These are phyloP conservation scores for Eptesicus fuscus DNA, from an alignment of 2,113 vertebrate species.

Conservation along the genomic window DNA sequence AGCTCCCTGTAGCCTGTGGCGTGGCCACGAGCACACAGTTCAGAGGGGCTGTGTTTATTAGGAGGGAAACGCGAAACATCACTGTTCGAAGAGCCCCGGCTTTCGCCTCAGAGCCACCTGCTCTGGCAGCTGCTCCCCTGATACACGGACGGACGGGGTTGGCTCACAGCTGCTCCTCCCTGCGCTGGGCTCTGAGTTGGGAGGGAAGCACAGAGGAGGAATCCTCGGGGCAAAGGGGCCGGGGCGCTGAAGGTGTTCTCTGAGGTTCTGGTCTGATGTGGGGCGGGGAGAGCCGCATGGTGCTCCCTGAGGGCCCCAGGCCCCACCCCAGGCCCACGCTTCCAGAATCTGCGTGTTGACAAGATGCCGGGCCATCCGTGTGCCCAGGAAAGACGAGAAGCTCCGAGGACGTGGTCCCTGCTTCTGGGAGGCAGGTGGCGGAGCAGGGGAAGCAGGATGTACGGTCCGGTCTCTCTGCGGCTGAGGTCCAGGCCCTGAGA, in stretches of 20 bases:
- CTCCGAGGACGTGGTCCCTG: fast-evolving
- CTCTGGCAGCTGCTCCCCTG: background rate
- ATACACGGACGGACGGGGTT: fast-evolving
- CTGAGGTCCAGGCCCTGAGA: background rate
- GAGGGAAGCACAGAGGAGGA: background rate
- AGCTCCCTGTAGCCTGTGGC: background rate
- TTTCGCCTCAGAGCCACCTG: background rate
- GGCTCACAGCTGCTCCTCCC: background rate
- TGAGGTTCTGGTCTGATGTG: background rate
- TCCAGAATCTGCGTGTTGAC: background rate
- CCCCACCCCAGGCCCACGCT: background rate
- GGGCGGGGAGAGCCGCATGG: fast-evolving
- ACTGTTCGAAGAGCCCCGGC: background rate
- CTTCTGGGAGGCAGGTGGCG: background rate
- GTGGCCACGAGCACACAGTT: background rate
- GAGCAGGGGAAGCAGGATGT: background rate
- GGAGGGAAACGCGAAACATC: background rate
- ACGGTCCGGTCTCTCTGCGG: background rate
- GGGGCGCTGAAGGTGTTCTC: background rate
- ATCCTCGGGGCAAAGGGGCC: background rate
- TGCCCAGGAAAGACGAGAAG: too few relatives aligned
- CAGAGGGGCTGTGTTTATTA: background rate
- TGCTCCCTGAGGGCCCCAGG: background rate
- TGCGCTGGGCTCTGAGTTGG: background rate
- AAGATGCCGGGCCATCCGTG: background rate